Base-by-base conservation (phyloP, 1,140 invertebrate genomes). In the Drosophila prosaltans region DNA sequence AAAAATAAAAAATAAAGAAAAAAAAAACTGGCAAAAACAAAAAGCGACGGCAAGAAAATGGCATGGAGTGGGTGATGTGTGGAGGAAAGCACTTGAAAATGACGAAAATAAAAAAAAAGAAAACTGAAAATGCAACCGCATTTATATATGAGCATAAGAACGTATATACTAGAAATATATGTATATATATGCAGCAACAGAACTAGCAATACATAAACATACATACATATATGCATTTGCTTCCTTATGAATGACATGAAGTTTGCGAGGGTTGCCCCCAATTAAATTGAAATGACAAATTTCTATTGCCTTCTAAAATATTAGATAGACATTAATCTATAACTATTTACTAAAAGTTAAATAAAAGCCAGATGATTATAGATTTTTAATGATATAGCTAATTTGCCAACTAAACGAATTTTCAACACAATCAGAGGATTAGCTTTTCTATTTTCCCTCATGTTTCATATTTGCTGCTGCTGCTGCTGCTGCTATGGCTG, bases 41-140 rank as follows among this genome's bases (percentile, higher is more conserved):
- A 65, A 39, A 24, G 28, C 24, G 21, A 75, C 64, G 11, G 36
- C 48, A 41, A 54, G 51, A 51, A 28, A 21, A 2, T 51, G 21
- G 21, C 21, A 26, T 48, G 21, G 21, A 48, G 8, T 48, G 45
- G 21, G 16, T 51, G 45, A 9, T 51, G 8, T 0, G 8, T 10
- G 3, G 64, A 40, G 51, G 48, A 63, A 67, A 57, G 51, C 80
- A 76, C 80, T 80, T 61, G 82, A 85, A 85, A 72, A 86, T 81
- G 63, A 86, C 69, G 64, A 85, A 88, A 82, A 79, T 79, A 86
- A 86, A 85, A 86, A 73, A 69, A 73, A 73, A 82, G 88, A 70
- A 39, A 69, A 51, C 48, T 43, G 71, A 59, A 77, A 70, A 86
- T 74, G 74, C 66, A 69, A 66, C 57, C 67, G 70, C 70, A 78